Conservation (phyloP, 2,797 vertebrate species). For the Anas acuta region DNA sequence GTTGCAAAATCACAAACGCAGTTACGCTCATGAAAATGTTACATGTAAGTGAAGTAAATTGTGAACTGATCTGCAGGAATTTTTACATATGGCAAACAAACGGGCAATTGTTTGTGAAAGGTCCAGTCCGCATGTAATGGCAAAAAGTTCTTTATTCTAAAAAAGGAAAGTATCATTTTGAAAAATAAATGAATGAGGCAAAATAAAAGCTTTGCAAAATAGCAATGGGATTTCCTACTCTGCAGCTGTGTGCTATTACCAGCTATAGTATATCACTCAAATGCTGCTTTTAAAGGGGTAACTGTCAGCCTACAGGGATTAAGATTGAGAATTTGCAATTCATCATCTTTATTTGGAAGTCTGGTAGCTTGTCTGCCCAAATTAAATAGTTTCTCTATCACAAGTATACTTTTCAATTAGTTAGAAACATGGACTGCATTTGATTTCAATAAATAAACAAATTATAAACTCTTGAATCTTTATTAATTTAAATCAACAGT, state of each 20-base stretch:
- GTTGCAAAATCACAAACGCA: slow-evolving; percentile 5
- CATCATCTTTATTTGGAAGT: slow-evolving; percentile 78
- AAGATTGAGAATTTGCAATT: slow-evolving; percentile 80
- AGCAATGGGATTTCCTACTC: slow-evolving; percentile 71
- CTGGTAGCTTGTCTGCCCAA: slow-evolving; percentile 69
- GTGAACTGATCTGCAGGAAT: not conserved
- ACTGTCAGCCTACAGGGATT: slow-evolving; percentile 76
- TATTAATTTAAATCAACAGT: slow-evolving; percentile 67
- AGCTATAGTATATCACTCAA: slow-evolving; percentile 77
- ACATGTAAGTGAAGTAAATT: not conserved
- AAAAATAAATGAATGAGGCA: slow-evolving; percentile 72
- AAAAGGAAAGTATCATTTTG: slow-evolving; percentile 57
- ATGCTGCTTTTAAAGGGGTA: slow-evolving; percentile 77
- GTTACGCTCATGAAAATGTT: slow-evolving; percentile 23
- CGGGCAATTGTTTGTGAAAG: not conserved
- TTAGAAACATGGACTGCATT: slow-evolving; percentile 70
- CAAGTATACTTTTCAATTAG: slow-evolving; percentile 70
- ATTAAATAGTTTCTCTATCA: slow-evolving; percentile 75
- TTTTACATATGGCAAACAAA: not conserved
- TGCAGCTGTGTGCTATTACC: slow-evolving; percentile 76
- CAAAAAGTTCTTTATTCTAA: slow-evolving; percentile 25
- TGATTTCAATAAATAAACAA: slow-evolving; percentile 71
- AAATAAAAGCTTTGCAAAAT: slow-evolving; percentile 73
- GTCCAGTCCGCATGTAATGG: not conserved
- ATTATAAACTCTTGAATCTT: slow-evolving; percentile 64